Evolutionary conservation across 2,888 invertebrate genomes (phyloP), one percentile per base, ranked within the genome.

Genomic region (Heliconius ethilla): DNA sequence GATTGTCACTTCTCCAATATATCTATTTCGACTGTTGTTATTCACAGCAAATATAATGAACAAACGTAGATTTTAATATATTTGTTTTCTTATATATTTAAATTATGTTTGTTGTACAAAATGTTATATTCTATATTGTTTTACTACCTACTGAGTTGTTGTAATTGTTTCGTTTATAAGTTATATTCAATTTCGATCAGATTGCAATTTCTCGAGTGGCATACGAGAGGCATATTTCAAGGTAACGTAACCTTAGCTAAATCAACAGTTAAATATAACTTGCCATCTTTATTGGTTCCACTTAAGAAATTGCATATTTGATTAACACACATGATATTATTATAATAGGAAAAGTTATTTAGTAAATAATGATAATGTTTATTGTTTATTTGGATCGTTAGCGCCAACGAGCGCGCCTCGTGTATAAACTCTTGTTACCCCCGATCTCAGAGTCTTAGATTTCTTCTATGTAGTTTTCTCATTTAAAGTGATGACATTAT

Each of bases 401-500:
- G 79, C 75, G 55, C 37, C 78, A 62, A 40, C 67, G 75, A 79
- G 72, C 69, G 63, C 78, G 77, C 78, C 78, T 75, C 78, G 62
- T 70, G 27, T 72, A 51, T 88, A 88, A 33, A 51, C 51, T 88
- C 85, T 90, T 89, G 91, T 92, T 91, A 88, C 86, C 89, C 87
- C 89, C 87, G 83, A 89, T 89, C 89, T 90, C 90, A 88, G 88
- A 90, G 89, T 91, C 89, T 91, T 92, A 92, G 89, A 90, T 89
- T 91, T 90, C 88, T 90, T 92, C 89, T 90, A 89, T 84, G 90
- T 93, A 93, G 89, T 87, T 89, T 90, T 90, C 90, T 91, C 86
- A 89, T 92, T 93, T 92, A 88, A 88, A 87, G 82, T 88, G 88
- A 89, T 91, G 89, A 89, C 89, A 87, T 89, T 55, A 85, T 55